These are phyloP conservation scores for Dipodomys merriami DNA, from an alignment of 2,113 vertebrate genomes.

Conservation along the genomic window DNA sequence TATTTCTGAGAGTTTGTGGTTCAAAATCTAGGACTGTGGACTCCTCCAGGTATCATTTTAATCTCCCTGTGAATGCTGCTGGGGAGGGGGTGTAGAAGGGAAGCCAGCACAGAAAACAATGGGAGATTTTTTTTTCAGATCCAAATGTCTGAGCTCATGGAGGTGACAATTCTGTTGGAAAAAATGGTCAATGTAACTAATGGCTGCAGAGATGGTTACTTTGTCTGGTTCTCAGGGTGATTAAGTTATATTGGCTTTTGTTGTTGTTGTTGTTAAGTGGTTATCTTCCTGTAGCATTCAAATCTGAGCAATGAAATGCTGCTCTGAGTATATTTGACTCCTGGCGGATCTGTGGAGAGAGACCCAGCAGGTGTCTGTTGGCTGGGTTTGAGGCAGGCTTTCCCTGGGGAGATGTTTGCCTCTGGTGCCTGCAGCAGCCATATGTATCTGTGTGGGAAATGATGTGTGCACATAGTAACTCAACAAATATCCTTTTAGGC, in stretches of 20 bases:
- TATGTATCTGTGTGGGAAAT: no score
- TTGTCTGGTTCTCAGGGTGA: neutral
- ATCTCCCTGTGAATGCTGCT: neutral
- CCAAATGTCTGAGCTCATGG: neutral
- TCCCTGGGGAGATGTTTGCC: neutral
- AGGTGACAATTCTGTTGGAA: neutral
- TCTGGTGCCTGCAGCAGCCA: neutral
- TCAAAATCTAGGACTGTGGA: neutral
- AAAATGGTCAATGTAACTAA: neutral
- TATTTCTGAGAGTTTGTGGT: neutral
- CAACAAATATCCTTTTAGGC: neutral
- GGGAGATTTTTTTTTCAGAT: neutral
- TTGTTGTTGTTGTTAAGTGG: neutral
- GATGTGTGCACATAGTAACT: rapidly evolving
- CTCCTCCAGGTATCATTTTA: neutral
- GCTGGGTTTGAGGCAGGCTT: neutral
- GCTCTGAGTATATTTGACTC: neutral
- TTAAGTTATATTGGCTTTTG: neutral
- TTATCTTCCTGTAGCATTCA: neutral
- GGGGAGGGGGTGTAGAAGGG: no score
- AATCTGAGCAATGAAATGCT: neutral
- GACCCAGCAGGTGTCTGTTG: neutral
- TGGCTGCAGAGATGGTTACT: neutral
- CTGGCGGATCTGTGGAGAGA: neutral
- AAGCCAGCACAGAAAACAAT: neutral